Evolutionary conservation across 1,140 invertebrate species (phyloP), one percentile per base, ranked within the genome.

Genomic region (Pogonognathellus flavescens): DNA sequence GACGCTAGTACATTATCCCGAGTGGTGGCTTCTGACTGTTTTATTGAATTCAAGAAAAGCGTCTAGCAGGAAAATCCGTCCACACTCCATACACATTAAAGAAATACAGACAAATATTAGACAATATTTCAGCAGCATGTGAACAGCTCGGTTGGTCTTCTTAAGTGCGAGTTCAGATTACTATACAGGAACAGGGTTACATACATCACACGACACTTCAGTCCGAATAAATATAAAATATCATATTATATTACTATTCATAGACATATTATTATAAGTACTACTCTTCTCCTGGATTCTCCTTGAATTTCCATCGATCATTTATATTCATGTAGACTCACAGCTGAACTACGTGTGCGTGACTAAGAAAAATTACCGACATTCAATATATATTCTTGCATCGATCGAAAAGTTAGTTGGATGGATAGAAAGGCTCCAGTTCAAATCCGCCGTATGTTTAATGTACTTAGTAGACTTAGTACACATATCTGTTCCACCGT

Each of bases 371-470:
- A 76, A 76, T 50, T 41, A 76, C 22, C 31, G n/a, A 50, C 70
- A 76, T 41, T 50, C 70, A 76, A 25, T 76, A 49, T 76, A 76
- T 76, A 72, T 72, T 72, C 25, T 14, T 25, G 14, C 18, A 76
- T 76, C 70, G 70, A 76, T 76, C 70, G 31, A 41, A 57, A 16
- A 81, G 31, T 41, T 41, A 41, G 31, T 9, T 41, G 57, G 22
- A 83, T 60, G 49, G 8, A 52, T 13, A 62, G 22, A 5, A 6
- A 11, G 53, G 22, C n/a, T 66, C 7, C 82, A n/a, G 31, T 83
- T 14, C 18, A 60, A 16, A 18, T 76, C 41, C 70, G 41, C 7
- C 41, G 7, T 18, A 1, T 41, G 25, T 76, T 76, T 76, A 25
- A 76, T 25, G 41, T 76, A 31, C 22, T 76, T 76, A 49, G 31